These are phyloP conservation scores for Rhopilema esculentum DNA, from an alignment of 30 jellyfish, hydroid and myxozoan genomes.

Conservation along the genomic window DNA sequence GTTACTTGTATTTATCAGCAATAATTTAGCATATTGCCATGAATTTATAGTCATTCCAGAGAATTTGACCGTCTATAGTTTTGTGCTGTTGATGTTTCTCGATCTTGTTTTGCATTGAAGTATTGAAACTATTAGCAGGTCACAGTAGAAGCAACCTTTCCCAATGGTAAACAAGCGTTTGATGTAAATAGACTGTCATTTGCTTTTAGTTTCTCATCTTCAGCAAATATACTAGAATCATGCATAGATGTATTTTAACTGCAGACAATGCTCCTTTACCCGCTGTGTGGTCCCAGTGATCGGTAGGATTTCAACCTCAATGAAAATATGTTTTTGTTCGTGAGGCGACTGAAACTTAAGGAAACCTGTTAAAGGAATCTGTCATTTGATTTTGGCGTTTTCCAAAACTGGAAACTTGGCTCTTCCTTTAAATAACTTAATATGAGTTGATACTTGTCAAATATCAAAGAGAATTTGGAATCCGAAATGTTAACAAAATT, in stretches of 20 bases:
- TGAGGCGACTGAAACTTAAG: no score
- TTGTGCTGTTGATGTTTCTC: background rate
- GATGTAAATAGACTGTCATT: background rate
- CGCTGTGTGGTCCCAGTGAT: no score
- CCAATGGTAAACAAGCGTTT: background rate
- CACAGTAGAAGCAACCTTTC: background rate
- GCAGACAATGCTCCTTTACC: no score
- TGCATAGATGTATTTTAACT: background rate
- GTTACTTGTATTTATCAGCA: background rate
- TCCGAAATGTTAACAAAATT: no score
- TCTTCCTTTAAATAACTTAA: no score
- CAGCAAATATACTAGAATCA: background rate
- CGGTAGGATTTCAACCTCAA: no score
- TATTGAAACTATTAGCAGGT: background rate
- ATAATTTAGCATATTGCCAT: background rate
- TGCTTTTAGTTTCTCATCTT: background rate
- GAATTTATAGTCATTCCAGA: background rate
- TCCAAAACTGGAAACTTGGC: no score
- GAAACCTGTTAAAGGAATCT: no score
- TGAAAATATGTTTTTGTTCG: no score
- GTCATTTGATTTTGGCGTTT: no score
- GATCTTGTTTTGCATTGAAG: background rate
- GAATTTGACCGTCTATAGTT: background rate
- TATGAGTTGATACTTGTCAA: no score
- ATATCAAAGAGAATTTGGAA: no score